These are phyloP conservation scores for Amorpha juglandis DNA, from an alignment of 2,888 invertebrate species.

Conservation along the genomic window DNA sequence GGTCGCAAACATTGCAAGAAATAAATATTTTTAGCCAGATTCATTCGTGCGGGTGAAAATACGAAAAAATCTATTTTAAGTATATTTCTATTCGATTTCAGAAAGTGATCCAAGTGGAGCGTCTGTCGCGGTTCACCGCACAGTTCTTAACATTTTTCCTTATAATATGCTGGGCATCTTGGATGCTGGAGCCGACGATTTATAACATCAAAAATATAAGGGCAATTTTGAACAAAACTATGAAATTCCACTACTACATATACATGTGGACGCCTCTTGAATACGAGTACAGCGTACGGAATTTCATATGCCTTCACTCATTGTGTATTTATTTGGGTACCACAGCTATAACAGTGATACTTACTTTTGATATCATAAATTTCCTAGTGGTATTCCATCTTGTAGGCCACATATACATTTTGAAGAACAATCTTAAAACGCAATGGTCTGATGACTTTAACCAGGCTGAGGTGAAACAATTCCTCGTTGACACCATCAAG, in stretches of 20 bases:
- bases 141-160: constrained; percentile 8
- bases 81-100: constrained; percentile 35
- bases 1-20: too few relatives aligned
- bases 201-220: constrained; percentile 44
- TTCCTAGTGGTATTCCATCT: constrained; percentile 47
- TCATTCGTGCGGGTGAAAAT: too few relatives aligned
- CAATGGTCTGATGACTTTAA: constrained; percentile 34
- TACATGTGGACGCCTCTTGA: constrained; percentile 52
- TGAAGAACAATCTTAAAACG: constrained; percentile 44
- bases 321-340: constrained; percentile 38
- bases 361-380: constrained; percentile 41
- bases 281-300: constrained; percentile 43
- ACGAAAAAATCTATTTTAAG: background rate
- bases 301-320: constrained; percentile 43
- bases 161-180: background rate
- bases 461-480: constrained; percentile 38
- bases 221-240: constrained; percentile 42
- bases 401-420: constrained; percentile 49
- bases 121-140: constrained; percentile 24
- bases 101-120: constrained; percentile 43
- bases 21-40: too few relatives aligned
- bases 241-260: constrained; percentile 44
- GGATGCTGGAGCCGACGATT: constrained; percentile 8
- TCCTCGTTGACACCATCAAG: constrained; percentile 39
- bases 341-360: constrained; percentile 30